Evolutionary conservation across 2,113 vertebrate genomes (phyloP).

Genomic region (Odocoileus hemionus): DNA sequence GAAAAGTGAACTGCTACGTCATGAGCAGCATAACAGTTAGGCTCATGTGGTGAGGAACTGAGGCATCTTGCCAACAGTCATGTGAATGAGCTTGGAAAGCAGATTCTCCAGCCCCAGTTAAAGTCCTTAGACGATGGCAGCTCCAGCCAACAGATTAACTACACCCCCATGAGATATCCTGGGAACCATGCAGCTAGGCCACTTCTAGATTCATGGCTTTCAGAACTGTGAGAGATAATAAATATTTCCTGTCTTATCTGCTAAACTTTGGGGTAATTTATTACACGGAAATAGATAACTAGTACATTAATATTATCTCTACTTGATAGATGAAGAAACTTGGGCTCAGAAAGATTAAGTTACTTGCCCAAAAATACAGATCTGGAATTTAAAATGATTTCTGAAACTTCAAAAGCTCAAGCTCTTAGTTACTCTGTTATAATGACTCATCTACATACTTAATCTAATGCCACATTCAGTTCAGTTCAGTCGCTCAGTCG

Average conservation of each 20-base stretch:
- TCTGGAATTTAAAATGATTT: background rate
- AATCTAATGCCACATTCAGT: background rate
- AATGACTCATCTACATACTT: background rate
- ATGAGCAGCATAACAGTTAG: background rate
- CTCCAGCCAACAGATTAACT: background rate
- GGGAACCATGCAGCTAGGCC: background rate
- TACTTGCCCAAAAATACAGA: background rate
- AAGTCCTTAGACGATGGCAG: background rate
- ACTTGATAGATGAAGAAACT: background rate
- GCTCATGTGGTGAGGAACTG: background rate
- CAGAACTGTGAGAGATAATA: background rate
- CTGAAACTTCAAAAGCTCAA: conserved; percentile 7
- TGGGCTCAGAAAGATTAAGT: background rate
- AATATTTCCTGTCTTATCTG: background rate
- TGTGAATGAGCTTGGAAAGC: background rate
- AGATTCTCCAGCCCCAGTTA: background rate
- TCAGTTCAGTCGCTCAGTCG: background rate
- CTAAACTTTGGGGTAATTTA: background rate
- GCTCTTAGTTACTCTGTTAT: background rate
- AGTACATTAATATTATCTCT: background rate
- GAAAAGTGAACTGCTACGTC: background rate
- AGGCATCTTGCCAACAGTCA: background rate
- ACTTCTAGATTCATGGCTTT: background rate
- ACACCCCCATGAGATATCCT: background rate
- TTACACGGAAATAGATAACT: background rate